Conservation (phyloP, 2,888 invertebrate species). For the Agonopterix subpropinquella region DNA sequence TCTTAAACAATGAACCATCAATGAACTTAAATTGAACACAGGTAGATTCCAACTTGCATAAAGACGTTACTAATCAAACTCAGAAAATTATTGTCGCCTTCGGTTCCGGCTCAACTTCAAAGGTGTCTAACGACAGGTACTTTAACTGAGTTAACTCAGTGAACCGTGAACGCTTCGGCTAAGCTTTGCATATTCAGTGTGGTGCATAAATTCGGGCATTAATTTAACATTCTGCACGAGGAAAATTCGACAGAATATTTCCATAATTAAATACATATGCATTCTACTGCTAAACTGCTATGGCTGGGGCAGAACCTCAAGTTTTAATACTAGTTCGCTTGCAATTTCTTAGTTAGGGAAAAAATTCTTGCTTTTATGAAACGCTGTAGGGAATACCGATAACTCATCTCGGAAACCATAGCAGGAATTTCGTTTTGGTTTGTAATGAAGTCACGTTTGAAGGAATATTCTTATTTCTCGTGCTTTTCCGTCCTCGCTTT, state of each 20-base stretch:
- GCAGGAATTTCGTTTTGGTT: too few relatives aligned
- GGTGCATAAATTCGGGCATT: background rate
- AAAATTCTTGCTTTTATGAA: background rate
- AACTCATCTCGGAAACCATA: too few relatives aligned
- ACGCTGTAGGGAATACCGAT: too few relatives aligned
- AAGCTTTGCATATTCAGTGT: conserved; percentile 32
- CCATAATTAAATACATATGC: too few relatives aligned
- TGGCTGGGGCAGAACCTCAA: too few relatives aligned
- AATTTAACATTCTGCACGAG: conserved; percentile 2
- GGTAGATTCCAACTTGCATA: too few relatives aligned
- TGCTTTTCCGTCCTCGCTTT: too few relatives aligned
- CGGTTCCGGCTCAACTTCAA: conserved; percentile 16
- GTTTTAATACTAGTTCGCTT: too few relatives aligned
- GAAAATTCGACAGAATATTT: background rate
- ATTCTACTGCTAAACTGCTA: too few relatives aligned
- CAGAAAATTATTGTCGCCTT: background rate
- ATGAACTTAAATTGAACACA: too few relatives aligned
- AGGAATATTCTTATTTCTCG: background rate
- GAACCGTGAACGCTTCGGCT: conserved; percentile 21
- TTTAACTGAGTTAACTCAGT: conserved; percentile 28
- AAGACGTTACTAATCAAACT: conserved; percentile 1
- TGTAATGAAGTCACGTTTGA: too few relatives aligned
- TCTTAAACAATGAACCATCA: too few relatives aligned
- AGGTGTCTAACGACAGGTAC: conserved; percentile 25
- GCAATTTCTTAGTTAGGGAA: background rate